phyloP scores from a whole-genome alignment of 2,888 invertebrate species.

The Eupithecia dodoneata region DNA sequence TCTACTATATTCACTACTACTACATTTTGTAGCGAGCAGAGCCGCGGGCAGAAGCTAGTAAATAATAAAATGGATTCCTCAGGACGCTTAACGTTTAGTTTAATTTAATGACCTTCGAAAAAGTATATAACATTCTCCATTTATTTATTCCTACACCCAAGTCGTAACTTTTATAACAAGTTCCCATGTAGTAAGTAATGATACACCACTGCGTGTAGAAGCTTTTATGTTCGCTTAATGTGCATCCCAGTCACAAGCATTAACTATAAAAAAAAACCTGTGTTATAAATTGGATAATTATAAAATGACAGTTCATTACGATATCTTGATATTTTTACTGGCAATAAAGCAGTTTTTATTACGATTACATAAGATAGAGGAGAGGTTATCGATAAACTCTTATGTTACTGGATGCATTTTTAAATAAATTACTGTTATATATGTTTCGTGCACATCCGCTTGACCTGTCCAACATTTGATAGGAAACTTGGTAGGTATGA shows the following conservation, averaged over 20 bases:
- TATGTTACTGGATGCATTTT: constrained; percentile 29
- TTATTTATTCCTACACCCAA: background rate
- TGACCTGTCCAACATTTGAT: background rate
- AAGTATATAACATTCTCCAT: background rate
- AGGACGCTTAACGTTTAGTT: background rate
- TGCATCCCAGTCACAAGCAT: constrained; percentile 18
- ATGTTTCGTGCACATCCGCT: background rate
- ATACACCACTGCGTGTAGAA: constrained; percentile 1
- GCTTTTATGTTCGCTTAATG: constrained; percentile 12
- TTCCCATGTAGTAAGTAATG: constrained; percentile 7
- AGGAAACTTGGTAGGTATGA: background rate
- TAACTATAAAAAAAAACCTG: constrained; percentile 22
- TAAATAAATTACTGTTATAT: constrained; percentile 15
- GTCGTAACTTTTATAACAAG: constrained; percentile 1
- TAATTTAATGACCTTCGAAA: background rate
- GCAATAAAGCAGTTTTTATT: constrained; percentile 30
- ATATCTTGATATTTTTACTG: constrained; percentile 31
- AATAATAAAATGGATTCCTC: background rate
- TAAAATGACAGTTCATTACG: constrained; percentile 28
- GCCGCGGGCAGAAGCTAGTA: background rate
- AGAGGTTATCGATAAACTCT: constrained; percentile 32
- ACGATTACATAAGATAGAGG: constrained; percentile 33
- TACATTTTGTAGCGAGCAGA: too few species aligned
- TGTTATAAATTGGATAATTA: constrained; percentile 30
- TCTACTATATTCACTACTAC: too few species aligned